Base-by-base conservation (phyloP, 2,888 invertebrate species). In the Chrysomela aeneicollis region DNA sequence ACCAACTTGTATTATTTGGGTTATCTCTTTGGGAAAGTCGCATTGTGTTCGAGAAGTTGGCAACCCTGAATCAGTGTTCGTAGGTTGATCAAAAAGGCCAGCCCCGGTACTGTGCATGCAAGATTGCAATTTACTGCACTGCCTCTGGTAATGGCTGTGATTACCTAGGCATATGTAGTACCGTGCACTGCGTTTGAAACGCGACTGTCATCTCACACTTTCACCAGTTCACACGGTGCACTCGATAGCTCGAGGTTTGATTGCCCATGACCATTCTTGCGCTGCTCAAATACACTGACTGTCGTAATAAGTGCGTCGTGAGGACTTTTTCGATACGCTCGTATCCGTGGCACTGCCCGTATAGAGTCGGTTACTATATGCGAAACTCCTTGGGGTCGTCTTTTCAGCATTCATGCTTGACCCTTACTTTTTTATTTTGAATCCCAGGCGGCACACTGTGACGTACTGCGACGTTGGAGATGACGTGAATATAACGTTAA, bases 181-280 rank as follows among this genome's bases (percentile, higher is more conserved):
- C 63, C 68, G 71, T 69, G 70, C 64, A 70, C 67, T 68, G 69
- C 64, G 60, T 66, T 42, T 63, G 71, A 65, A 68, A 72, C 68
- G 67, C 71, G 70, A 77, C 76, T 77, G 77, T 77, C 78, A 78
- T 78, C 76, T 78, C 73, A 73, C 76, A 79, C 79, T 79, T 79
- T 79, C 79, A 78, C 79, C 74, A 68, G 78, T 79, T 79, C 79
- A 78, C 78, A 79, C 79, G 79, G 73, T 78, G 71, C 64, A 42
- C 42, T 69, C 66, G 68, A 71, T 69, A 61, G 69, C 64, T 65
- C 32, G 32, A 19, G 59, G 64, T 68, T 70, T 64, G 70, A 68
- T 70, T 67, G 66, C 63, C 71, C 69, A 70, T 68, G 70, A 69
- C 69, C 67, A 70, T 59, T 53, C 42, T 57, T 15, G 15, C n/a